Conservation (phyloP, 2,797 vertebrate species). For the Nothura maculosa region DNA sequence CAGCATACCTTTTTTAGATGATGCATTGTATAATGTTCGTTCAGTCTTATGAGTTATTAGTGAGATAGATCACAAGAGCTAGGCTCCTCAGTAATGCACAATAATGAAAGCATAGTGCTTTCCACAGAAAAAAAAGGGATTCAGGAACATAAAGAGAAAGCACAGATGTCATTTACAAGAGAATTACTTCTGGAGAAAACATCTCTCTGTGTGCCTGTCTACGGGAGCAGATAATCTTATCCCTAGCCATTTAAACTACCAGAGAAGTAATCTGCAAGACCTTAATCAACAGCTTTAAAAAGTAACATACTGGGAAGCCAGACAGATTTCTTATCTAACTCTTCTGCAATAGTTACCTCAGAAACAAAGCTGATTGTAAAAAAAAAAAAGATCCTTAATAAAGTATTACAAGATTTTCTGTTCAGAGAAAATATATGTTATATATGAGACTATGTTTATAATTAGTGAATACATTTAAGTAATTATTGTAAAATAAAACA, state of each 20-base stretch:
- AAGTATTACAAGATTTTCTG: background rate
- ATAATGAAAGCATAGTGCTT: background rate
- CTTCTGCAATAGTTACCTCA: background rate
- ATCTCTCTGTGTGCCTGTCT: background rate
- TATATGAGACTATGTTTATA: background rate
- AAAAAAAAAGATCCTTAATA: background rate
- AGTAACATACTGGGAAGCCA: background rate
- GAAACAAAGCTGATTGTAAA: background rate
- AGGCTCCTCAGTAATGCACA: background rate
- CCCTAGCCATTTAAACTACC: background rate
- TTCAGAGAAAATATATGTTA: background rate
- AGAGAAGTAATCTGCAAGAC: background rate
- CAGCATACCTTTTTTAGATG: background rate
- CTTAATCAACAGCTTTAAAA: conserved; percentile 29
- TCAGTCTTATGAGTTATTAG: conserved; percentile 10
- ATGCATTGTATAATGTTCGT: background rate
- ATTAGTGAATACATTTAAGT: background rate
- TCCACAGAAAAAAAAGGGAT: background rate
- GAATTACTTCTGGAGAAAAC: background rate
- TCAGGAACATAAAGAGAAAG: background rate
- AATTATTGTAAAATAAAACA: background rate
- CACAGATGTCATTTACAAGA: background rate
- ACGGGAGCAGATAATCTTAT: background rate
- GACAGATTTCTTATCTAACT: background rate
- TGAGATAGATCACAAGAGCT: conserved; percentile 3